These are phyloP conservation scores for Rynchops niger DNA, from an alignment of 2,113 vertebrate species.

Conservation along the genomic window DNA sequence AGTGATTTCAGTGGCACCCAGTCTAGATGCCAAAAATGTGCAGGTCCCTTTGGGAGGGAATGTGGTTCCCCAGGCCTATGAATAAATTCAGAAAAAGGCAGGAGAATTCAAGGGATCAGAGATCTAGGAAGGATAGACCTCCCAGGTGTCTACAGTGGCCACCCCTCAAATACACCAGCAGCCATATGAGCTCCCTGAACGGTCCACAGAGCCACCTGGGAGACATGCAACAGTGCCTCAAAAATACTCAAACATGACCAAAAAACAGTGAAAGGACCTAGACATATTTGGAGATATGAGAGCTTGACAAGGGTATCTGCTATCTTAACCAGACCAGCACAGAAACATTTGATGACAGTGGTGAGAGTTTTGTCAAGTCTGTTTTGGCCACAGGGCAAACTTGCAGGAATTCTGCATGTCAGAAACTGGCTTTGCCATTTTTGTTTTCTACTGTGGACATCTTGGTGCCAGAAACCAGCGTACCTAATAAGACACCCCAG, in stretches of 20 bases:
- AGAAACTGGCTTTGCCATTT: neutral
- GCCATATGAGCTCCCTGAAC: neutral
- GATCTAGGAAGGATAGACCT: neutral
- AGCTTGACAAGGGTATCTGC: neutral
- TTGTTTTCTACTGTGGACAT: neutral
- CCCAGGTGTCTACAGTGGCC: neutral
- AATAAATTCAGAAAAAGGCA: neutral
- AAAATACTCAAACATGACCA: neutral
- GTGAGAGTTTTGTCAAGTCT: neutral
- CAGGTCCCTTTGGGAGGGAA: neutral
- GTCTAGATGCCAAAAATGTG: neutral
- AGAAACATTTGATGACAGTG: neutral
- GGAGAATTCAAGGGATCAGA: neutral
- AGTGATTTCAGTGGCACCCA: neutral
- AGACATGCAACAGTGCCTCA: neutral
- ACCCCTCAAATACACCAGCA: neutral
- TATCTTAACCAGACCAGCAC: neutral
- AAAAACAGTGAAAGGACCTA: neutral
- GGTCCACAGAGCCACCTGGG: neutral
- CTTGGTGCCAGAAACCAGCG: neutral
- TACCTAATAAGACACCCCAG: neutral
- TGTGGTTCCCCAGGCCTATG: neutral
- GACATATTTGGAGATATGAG: neutral
- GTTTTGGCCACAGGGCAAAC: neutral
- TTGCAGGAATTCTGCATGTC: neutral